phyloP scores from a whole-genome alignment of 2,888 invertebrate species.

The Mellilla xanthometata region DNA sequence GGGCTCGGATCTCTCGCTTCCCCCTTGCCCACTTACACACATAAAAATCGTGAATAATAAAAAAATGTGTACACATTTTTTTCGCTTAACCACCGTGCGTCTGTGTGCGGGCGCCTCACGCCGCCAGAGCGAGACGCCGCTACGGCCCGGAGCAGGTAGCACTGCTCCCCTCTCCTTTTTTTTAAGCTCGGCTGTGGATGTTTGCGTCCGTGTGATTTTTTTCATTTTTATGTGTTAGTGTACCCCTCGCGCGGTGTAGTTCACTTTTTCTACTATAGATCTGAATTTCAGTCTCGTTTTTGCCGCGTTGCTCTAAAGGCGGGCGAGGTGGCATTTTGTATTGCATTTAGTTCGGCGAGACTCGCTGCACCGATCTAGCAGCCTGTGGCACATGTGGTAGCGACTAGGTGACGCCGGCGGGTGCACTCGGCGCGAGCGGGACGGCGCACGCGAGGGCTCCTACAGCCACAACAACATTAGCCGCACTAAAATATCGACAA shows the following conservation, averaged over 20 bases:
- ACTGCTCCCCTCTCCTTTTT: conserved; percentile 76
- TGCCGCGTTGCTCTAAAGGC: conserved; percentile 82
- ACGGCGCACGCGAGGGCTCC: conserved; percentile 73
- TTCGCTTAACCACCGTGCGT: conserved; percentile 73
- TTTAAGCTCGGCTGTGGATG: conserved; percentile 76
- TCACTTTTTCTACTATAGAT: conserved; percentile 84
- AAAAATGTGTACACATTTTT: conserved; percentile 83
- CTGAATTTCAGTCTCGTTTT: conserved; percentile 83
- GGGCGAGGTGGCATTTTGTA: conserved; percentile 74
- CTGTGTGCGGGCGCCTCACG: conserved; percentile 77
- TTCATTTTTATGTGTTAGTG: conserved; percentile 82
- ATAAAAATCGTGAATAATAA: conserved; percentile 83
- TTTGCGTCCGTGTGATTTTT: conserved; percentile 79
- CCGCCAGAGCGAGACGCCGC: conserved; percentile 60
- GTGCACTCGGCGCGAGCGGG: conserved; percentile 74
- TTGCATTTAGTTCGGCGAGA: conserved; percentile 72
- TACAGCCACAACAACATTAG: conserved; percentile 63
- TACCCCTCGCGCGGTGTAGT: conserved; percentile 82
- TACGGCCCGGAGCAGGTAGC: conserved; percentile 47
- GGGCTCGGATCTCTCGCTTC: conserved; percentile 53
- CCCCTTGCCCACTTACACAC: conserved; percentile 81
- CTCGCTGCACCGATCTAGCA: too few species aligned
- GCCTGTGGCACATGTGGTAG: conserved; percentile 39
- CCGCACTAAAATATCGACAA: conserved; percentile 79
- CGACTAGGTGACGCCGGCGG: conserved; percentile 45